phyloP scores from a whole-genome alignment of 2,888 invertebrate species.

The Drosophila borealis region DNA sequence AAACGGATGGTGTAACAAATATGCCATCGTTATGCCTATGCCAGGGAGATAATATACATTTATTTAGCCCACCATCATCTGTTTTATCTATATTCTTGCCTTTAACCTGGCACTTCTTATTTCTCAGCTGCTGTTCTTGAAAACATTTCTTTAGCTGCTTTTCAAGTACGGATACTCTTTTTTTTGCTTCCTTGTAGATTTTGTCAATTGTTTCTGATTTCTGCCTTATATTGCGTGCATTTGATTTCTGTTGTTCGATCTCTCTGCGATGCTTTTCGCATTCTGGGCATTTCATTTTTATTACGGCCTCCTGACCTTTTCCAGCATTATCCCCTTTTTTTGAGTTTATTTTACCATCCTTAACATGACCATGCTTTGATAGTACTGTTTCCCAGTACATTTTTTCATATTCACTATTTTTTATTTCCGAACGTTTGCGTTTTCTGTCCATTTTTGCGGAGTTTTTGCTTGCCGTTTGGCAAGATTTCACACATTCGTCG shows the following conservation, averaged over 20 bases:
- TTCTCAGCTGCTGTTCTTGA: not conserved
- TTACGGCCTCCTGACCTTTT: not conserved
- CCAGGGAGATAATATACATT: conserved; percentile 8
- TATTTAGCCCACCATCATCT: conserved; percentile 15
- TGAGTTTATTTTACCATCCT: not conserved
- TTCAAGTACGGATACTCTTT: not conserved
- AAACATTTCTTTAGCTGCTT: not conserved
- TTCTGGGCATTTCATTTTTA: not conserved
- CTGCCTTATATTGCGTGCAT: not conserved
- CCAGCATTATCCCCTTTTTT: not conserved
- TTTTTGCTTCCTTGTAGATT: not conserved
- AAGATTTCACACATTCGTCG: not conserved
- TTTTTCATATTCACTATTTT: not conserved
- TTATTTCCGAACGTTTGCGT: not conserved
- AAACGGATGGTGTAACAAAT: conserved; percentile 6
- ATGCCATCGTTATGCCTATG: conserved; percentile 1
- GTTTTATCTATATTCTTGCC: conserved; percentile 2
- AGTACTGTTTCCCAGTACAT: not conserved
- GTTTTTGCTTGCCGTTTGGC: not conserved
- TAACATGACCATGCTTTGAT: not conserved
- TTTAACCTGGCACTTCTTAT: not conserved
- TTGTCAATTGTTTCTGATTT: not conserved
- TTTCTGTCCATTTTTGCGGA: not conserved
- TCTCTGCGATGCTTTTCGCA: not conserved
- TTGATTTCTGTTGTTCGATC: not conserved